Evolutionary conservation across 2,797 vertebrate species (phyloP).

Genomic region (Chaunax sp.): DNA sequence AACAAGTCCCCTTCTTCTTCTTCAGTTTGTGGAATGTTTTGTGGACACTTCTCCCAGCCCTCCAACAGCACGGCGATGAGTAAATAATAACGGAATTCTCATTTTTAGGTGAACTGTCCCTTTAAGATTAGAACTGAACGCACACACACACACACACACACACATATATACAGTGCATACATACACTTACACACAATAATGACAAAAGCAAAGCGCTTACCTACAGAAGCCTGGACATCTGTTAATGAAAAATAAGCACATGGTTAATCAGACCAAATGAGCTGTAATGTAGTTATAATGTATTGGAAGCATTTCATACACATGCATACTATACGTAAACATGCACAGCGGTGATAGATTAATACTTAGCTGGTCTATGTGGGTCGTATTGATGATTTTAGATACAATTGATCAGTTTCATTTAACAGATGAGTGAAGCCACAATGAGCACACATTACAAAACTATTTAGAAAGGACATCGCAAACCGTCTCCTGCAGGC

Average conservation of each 20-base stretch:
- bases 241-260: slow-evolving; percentile 62
- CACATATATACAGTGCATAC: slow-evolving; percentile 1
- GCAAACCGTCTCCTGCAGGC: neutral
- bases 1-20: too few relatives aligned
- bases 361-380: slow-evolving; percentile 7
- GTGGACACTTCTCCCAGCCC: too few relatives aligned
- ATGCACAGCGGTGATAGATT: slow-evolving; percentile 19
- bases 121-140: neutral
- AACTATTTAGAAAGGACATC: too few relatives aligned
- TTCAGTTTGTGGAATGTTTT: too few relatives aligned
- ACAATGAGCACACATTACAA: neutral
- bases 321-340: slow-evolving; percentile 6
- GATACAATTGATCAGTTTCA: slow-evolving; percentile 12
- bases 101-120: too few relatives aligned
- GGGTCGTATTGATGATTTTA: slow-evolving; percentile 23
- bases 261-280: slow-evolving; percentile 43
- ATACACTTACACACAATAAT: neutral
- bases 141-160: slow-evolving; percentile 2
- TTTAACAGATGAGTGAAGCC: slow-evolving; percentile 36
- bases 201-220: slow-evolving; percentile 53
- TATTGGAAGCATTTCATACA: slow-evolving; percentile 6
- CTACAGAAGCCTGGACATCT: slow-evolving; percentile 43
- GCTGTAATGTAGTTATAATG: slow-evolving; percentile 15
- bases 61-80: too few relatives aligned
- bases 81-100: too few relatives aligned